A percentile compares a stretch with the other conserved stretches of the same genome.
Conservation (phyloP, 2,113 vertebrate genomes). For the Pseudonaja textilis region DNA sequence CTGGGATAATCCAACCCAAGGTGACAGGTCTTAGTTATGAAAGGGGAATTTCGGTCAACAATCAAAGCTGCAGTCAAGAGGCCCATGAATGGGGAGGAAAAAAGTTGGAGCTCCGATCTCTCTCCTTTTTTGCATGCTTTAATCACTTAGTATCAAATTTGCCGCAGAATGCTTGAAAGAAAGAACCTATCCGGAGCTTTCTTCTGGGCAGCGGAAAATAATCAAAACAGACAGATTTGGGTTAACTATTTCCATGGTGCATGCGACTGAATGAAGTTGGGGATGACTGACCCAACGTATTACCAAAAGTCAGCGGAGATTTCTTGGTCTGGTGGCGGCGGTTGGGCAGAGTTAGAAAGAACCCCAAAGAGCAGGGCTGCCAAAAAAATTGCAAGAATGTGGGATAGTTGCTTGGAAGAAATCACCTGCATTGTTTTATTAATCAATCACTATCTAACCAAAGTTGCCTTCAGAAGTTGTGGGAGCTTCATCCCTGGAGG, state of each 20-base stretch:
- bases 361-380: constrained; percentile 7
- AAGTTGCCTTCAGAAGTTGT: too few species aligned
- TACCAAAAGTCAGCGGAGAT: constrained; percentile 56
- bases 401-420: too few species aligned
- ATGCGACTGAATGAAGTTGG: constrained; percentile 61
- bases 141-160: constrained; percentile 77
- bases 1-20: constrained; percentile 63
- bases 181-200: constrained; percentile 79
- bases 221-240: constrained; percentile 81
- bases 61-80: constrained; percentile 71
- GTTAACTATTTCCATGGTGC: constrained; percentile 75
- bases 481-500: too few species aligned
- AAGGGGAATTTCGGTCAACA: constrained; percentile 78
- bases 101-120: constrained; percentile 66
- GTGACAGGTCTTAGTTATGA: constrained; percentile 70
- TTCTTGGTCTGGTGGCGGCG: constrained; percentile 21
- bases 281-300: constrained; percentile 64
- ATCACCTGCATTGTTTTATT: too few species aligned
- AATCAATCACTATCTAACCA: too few species aligned
- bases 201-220: constrained; percentile 76
- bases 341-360: background rate
- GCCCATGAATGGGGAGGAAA: constrained; percentile 67
- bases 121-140: constrained; percentile 70
- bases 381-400: too few species aligned
- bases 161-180: constrained; percentile 75